Evolutionary conservation across 2,888 invertebrate genomes (phyloP), one percentile per base, ranked within the genome.

Genomic region (Tricholauxania praeusta): DNA sequence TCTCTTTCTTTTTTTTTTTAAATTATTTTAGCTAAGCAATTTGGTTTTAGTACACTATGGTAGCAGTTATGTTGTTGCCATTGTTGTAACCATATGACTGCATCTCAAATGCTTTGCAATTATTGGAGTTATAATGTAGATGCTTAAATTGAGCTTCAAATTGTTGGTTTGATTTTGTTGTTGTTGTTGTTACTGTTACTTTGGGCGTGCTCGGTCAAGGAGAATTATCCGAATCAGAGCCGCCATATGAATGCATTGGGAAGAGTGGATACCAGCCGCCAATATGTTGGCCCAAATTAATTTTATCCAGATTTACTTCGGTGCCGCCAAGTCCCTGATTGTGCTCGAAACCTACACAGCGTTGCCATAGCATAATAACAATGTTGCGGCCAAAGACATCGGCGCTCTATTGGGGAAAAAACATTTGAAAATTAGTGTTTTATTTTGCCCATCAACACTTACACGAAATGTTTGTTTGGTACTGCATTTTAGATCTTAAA

Each of bases 191-290:
- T 52, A 55, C 59, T 72, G 59, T 59, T 15, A 17, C 19, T 64
- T 68, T 75, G 76, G 57, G 79, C 83, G 84, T 85, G 79, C 84
- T 86, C 85, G 87, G 87, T 88, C 87, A 88, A 85, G 87, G 87
- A 84, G 88, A 88, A 82, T 87, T 86, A 79, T 87, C 87, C 60
- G 87, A 86, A 74, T 88, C 93, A 32, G 92, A 91, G 70, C 93
- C 94, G 73, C 93, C 94, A 77, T 95, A 91, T 69, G 94, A 93
- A 81, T 94, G 93, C 86, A 95, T 94, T 51, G 96, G 95, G 88
- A 96, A 96, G 78, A 97, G 90, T 76, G 95, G 94, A 89, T 96
- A 97, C 97, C 97, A 97, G 77, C 95, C 95, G 81, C 93, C 92
- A 60, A 94, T 94, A 80, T 94, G 91, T 84, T 93, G 93, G 47